These are phyloP conservation scores for Coregonus sp. DNA, from an alignment of 2,797 vertebrate species.

Conservation along the genomic window DNA sequence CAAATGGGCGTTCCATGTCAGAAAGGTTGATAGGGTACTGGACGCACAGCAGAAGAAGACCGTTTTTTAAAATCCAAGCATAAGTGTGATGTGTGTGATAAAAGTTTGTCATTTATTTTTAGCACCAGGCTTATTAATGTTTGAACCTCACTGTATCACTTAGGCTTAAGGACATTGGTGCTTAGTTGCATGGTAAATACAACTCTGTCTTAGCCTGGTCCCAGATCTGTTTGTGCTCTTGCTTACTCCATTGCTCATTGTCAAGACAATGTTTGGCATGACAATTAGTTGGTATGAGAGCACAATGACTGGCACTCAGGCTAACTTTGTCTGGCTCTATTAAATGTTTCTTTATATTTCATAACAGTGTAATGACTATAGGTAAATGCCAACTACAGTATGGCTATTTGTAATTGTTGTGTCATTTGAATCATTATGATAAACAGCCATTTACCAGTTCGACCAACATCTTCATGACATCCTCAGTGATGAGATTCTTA, in stretches of 20 bases:
- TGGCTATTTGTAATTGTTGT: background rate
- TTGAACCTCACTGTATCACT: background rate
- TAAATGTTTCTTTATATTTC: too few relatives aligned
- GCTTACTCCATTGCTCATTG: too few relatives aligned
- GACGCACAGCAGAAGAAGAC: background rate
- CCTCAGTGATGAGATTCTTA: conserved; percentile 89
- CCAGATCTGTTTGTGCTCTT: too few relatives aligned
- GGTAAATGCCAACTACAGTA: background rate
- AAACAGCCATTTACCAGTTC: conserved; percentile 73
- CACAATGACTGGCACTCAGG: too few relatives aligned
- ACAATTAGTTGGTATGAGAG: too few relatives aligned
- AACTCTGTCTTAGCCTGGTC: background rate
- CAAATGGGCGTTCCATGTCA: background rate
- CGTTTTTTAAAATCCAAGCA: background rate
- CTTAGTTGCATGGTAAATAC: background rate
- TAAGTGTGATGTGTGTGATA: too few relatives aligned
- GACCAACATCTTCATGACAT: conserved; percentile 83
- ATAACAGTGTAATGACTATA: background rate
- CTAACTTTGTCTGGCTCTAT: too few relatives aligned
- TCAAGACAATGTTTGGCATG: too few relatives aligned
- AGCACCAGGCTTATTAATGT: background rate
- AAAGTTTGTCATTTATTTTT: background rate
- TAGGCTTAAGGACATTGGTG: background rate
- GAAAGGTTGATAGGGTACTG: background rate
- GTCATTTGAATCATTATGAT: background rate